Evolutionary conservation across 2,888 invertebrate species (phyloP).

Genomic region (Teinopalpus imperialis): DNA sequence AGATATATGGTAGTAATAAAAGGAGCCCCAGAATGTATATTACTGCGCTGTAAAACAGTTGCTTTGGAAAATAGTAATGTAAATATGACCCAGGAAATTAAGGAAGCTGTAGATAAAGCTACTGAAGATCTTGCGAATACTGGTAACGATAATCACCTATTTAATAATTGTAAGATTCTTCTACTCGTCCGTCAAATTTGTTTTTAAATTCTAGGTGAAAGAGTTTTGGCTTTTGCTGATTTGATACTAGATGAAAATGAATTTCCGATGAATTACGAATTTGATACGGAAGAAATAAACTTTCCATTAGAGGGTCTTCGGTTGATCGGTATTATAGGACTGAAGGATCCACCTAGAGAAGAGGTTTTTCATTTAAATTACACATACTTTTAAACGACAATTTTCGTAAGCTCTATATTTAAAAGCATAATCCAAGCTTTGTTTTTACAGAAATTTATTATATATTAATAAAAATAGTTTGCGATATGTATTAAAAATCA

Average conservation of each 20-base stretch:
- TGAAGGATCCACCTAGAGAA: conserved; percentile 95
- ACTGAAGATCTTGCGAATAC: conserved; percentile 58
- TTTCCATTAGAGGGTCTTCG: conserved; percentile 93
- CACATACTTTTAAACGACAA: too few species aligned
- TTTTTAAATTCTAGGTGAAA: conserved; percentile 87
- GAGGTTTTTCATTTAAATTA: too few species aligned
- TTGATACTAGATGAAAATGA: conserved; percentile 90
- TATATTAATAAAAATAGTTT: too few species aligned
- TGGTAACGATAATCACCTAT: too few species aligned
- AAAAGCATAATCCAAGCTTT: too few species aligned
- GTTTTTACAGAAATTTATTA: too few species aligned
- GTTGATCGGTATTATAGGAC: conserved; percentile 97
- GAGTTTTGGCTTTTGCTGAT: conserved; percentile 96
- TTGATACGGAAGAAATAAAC: conserved; percentile 93
- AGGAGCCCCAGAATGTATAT: conserved; percentile 96
- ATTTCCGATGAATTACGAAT: conserved; percentile 93
- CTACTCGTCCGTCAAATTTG: too few species aligned
- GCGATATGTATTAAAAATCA: too few species aligned
- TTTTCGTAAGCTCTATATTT: too few species aligned
- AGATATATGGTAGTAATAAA: conserved; percentile 95
- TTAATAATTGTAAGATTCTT: too few species aligned
- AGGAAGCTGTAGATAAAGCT: conserved; percentile 44
- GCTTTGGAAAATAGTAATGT: conserved; percentile 90
- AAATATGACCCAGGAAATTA: conserved; percentile 48
- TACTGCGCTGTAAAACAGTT: conserved; percentile 91